Evolutionary conservation across 2,888 invertebrate genomes (phyloP), one percentile per base, ranked within the genome.

Genomic region (Scaptodrosophila latifasciaeformis): DNA sequence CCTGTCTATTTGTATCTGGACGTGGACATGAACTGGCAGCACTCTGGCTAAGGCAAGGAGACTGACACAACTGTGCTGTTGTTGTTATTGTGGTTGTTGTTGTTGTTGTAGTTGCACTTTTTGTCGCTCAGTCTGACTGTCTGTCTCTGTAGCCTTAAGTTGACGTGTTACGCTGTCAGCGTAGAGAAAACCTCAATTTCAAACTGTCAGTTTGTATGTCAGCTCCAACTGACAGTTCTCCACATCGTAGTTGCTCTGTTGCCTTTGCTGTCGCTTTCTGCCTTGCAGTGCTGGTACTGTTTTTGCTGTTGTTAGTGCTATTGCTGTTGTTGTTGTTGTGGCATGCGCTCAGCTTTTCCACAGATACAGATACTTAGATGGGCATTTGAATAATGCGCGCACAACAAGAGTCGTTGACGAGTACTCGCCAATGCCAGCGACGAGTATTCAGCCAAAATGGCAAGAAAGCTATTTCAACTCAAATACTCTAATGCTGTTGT

Each of bases 171-270:
- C 78, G 81, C 81, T 80, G 81, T 76, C 75, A 77, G 81, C 75
- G 64, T 70, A 67, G 75, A 80, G 75, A 80, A 80, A 76, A 83
- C 83, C 84, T 82, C 82, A 82, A 83, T 83, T 82, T 83, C 75
- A 81, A 82, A 78, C 83, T 82, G 82, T 83, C 82, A 82, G 82
- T 82, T 82, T 77, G 80, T 81, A 68, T 82, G 83, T 83, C 83
- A 82, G 84, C 83, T 78, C 74, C 74, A 83, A 82, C 83, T 82
- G 84, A 81, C 83, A 83, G 82, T 80, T 78, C 76, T 79, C 79
- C 76, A 72, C 67, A 67, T 31, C 67, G 24, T 7, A 7, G 24
- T 24, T n/a, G n/a, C 24, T 37, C 13, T 37, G 37, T 18, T 13
- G 37, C 64, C n/a, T n/a, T 65, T 59, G 66, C 57, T 59, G 66